Percentiles rank a stretch among this genome's conserved stretches.
Evolutionary conservation across 2,113 vertebrate species (phyloP).

Genomic region (Sorex fumeus): DNA sequence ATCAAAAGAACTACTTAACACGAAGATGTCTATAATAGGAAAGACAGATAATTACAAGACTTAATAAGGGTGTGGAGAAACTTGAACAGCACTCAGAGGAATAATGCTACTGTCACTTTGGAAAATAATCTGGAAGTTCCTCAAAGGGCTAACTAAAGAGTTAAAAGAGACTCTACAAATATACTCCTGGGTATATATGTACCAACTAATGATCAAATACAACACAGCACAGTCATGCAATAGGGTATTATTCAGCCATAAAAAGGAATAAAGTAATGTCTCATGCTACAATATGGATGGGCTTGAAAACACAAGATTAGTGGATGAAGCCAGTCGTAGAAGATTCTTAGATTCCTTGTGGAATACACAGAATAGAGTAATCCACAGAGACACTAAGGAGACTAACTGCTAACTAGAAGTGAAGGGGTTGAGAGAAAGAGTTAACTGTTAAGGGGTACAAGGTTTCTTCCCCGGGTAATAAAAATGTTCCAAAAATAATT

Average conservation of each 20-base stretch:
- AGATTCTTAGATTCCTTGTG: neutral
- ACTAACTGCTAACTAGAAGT: neutral
- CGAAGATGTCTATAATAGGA: neutral
- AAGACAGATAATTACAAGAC: neutral
- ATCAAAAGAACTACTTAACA: neutral
- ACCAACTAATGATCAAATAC: neutral
- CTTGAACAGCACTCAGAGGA: fast-evolving
- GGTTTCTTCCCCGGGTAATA: neutral
- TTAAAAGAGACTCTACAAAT: conserved; percentile 10
- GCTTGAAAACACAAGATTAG: conserved; percentile 10
- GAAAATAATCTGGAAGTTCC: conserved; percentile 31
- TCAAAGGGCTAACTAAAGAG: conserved; percentile 7
- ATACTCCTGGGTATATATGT: neutral
- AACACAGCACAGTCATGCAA: neutral
- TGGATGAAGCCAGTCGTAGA: neutral
- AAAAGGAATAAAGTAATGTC: neutral
- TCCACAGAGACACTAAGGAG: neutral
- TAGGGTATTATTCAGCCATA: neutral
- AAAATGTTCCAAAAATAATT: neutral
- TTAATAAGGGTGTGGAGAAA: neutral
- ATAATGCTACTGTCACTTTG: neutral
- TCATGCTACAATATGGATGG: neutral
- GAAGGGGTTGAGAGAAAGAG: neutral
- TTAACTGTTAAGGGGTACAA: neutral
- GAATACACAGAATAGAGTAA: neutral